Evolutionary conservation across 2,797 vertebrate genomes (phyloP), one percentile per base, ranked within the genome.

Genomic region (Threskiornis aethiopicus): DNA sequence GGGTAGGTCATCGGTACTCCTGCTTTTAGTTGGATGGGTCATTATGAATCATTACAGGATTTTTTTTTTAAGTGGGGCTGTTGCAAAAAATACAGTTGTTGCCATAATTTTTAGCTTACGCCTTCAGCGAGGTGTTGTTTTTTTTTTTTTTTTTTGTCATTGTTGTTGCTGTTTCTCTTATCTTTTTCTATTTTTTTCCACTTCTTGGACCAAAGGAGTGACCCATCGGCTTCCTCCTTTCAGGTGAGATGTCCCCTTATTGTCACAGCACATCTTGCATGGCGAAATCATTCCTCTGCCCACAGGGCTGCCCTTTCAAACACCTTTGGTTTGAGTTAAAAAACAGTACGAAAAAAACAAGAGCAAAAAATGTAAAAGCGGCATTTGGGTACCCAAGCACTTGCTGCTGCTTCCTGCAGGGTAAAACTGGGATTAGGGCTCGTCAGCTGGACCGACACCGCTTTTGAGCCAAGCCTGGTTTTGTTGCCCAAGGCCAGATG

Each of bases 11-110:
- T 3, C 4, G 20, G 65, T 58, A 28, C 90, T 89, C 89, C 90
- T 55, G 79, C 12, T 89, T 90, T 87, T 35, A 47, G 93, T 84
- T 51, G 67, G 83, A 65, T 47, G 88, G 97, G 96, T 97, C 97
- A 96, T 83, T 75, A 83, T 96, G 97, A 97, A 96, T 97, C 97
- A 98, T 93, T 91, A 85, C 44, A 25, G 57, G 55, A 47, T 49
- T 61, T 35, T 41, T 37, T 37, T 37, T 59, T 78, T 58, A 59
- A 89, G 81, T 3, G 78, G 49, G 52, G 75, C 57, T 76, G 87
- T 39, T 85, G 85, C 87, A 67, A 84, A 61, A 85, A 77, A 79
- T 24, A 24, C 5, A 16, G 3, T 57, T 21, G 73, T 84, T 58
- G 81, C 75, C 0, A 0, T n/a, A 17, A 80, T 93, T 77, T 51